Base-by-base conservation (phyloP, 1,140 invertebrate species). In the Tribolium madens region DNA sequence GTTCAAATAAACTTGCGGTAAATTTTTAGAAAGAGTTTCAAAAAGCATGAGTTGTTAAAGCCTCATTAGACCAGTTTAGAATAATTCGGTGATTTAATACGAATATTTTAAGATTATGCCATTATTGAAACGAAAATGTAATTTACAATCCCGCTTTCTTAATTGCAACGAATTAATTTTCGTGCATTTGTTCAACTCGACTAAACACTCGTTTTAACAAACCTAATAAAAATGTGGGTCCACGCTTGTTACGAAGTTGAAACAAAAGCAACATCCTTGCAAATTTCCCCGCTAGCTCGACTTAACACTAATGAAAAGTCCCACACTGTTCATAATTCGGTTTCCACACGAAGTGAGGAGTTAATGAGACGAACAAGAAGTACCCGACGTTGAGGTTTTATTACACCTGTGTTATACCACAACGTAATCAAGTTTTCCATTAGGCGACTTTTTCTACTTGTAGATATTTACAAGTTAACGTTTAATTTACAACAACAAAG, bases 161-260 rank as follows among this genome's bases (percentile, higher is more conserved):
- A 57, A 52, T 52, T 52, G 13, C 26, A 52, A 15, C 50, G 13
- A 52, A 52, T 52, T 52, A 52, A 57, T 57, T 57, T 57, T 26
- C 4, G 52, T 57, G 6, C 52, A 21, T 18, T 3, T 21, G 17
- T 57, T 57, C 52, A 14, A 18, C 17, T 26, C 17, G 18, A 57
- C 12, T 50, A 17, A 57, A 10, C 52, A 21, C 14, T 57, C 17
- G 17, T 57, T 57, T 57, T 57, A 57, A 57, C 52, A 21, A 57
- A 57, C 15, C 18, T 57, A 57, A 57, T 57, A 57, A 57, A 57
- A 57, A 57, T 57, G 52, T 57, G 17, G 14, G 48, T 50, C 15
- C 48, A 17, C 10, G 52, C 18, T 18, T 18, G 10, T 18, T 57
- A 57, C 7, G 17, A 57, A 57, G 18, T 2, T 26, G 21, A 14